Conservation (phyloP, 2,797 vertebrate species). For the Acipenser oxyrinchus region DNA sequence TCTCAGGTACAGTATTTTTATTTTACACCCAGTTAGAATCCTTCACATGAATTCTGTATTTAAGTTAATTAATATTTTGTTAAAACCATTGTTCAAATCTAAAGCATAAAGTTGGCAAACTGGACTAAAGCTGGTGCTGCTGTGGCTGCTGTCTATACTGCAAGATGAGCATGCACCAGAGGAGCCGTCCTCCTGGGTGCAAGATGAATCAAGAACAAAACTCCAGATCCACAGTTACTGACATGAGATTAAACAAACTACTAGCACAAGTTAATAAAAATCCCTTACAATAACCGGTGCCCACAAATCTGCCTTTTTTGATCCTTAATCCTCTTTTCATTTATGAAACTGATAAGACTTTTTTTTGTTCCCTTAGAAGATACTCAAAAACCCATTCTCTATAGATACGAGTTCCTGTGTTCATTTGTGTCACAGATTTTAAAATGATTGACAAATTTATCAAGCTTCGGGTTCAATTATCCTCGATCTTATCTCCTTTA, state of each 20-base stretch:
- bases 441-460: constrained; percentile 8
- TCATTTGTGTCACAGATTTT: not conserved
- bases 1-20: too few relatives aligned
- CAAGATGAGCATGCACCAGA: too few relatives aligned
- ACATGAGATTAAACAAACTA: not conserved
- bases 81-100: too few relatives aligned
- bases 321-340: not conserved
- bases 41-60: too few relatives aligned
- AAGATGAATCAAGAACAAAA: too few relatives aligned
- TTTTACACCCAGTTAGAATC: too few relatives aligned
- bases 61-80: too few relatives aligned
- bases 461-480: constrained; percentile 8
- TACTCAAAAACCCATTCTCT: not conserved
- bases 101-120: too few relatives aligned
- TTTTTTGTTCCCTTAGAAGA: not conserved
- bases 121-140: too few relatives aligned
- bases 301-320: not conserved
- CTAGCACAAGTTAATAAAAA: not conserved
- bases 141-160: too few relatives aligned
- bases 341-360: constrained; percentile 4
- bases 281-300: not conserved
- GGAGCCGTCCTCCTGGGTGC: too few relatives aligned
- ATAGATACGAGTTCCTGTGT: not conserved
- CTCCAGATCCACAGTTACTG: too few relatives aligned
- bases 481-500: constrained; percentile 2